Conservation (phyloP, 2,888 invertebrate species). For the Sesia apiformis region DNA sequence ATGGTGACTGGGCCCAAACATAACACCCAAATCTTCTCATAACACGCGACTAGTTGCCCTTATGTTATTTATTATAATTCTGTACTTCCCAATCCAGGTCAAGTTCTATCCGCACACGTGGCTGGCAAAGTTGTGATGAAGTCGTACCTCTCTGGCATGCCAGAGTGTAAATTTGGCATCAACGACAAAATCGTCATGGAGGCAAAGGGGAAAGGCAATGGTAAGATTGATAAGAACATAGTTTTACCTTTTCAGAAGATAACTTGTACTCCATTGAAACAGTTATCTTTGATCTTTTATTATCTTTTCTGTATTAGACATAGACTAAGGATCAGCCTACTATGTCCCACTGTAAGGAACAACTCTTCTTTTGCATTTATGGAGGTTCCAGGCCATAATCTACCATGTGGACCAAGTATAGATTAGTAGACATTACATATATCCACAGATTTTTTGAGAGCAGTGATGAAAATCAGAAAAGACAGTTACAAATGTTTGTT, state of each 20-base stretch:
- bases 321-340: background rate
- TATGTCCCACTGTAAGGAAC: too few species aligned
- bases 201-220: conserved; percentile 85
- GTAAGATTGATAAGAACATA: conserved; percentile 22
- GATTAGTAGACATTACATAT: too few species aligned
- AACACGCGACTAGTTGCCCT: too few species aligned
- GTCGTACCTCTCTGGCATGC: conserved; percentile 99
- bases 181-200: conserved; percentile 99
- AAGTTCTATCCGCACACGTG: conserved; percentile 98
- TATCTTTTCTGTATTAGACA: background rate
- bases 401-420: too few species aligned
- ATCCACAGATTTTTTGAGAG: too few species aligned
- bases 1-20: too few species aligned
- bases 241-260: background rate
- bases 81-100: conserved; percentile 73
- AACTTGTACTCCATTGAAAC: background rate
- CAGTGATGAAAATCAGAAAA: too few species aligned
- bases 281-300: background rate
- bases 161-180: conserved; percentile 99
- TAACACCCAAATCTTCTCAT: too few species aligned
- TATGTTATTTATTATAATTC: background rate
- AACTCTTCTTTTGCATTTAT: too few species aligned
- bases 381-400: too few species aligned
- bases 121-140: conserved; percentile 99
- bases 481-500: too few species aligned